A percentile compares a stretch with the other conserved stretches of the same genome.
These are phyloP conservation scores for Epirrhoe tristata DNA, from an alignment of 2,888 invertebrate genomes.

Conservation along the genomic window DNA sequence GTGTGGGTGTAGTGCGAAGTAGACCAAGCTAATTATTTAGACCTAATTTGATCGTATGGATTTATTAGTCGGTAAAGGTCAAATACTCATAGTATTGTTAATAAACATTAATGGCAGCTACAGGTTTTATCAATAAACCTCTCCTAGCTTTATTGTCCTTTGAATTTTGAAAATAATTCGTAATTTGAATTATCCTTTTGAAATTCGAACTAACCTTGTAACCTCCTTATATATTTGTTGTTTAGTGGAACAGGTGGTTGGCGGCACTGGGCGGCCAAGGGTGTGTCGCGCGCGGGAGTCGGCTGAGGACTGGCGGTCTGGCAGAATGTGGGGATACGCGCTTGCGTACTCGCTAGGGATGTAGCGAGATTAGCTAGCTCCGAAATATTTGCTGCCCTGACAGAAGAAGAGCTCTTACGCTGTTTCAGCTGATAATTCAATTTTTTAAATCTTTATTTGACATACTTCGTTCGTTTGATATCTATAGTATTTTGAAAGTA, in stretches of 20 bases:
- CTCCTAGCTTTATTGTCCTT: not conserved
- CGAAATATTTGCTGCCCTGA: too few species aligned
- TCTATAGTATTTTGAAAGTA: too few species aligned
- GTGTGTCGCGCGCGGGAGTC: constrained; percentile 25
- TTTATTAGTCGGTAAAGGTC: not conserved
- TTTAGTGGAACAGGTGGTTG: constrained; percentile 33
- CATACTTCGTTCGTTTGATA: too few species aligned
- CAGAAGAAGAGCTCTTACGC: too few species aligned
- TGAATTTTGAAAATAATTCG: not conserved
- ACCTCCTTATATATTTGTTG: constrained; percentile 30
- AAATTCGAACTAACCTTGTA: constrained; percentile 32
- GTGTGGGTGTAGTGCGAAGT: too few species aligned
- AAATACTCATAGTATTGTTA: not conserved
- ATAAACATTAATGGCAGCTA: not conserved
- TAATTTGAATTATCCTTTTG: not conserved
- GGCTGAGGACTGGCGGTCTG: constrained; percentile 14
- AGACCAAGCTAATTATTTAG: too few species aligned
- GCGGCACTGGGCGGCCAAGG: not conserved
- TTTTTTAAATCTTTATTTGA: too few species aligned
- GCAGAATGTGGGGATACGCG: constrained; percentile 15
- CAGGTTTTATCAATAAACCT: not conserved
- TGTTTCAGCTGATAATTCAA: too few species aligned
- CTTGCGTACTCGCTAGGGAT: constrained; percentile 18
- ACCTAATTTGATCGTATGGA: not conserved
- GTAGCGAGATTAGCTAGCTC: not conserved